These are phyloP conservation scores for Triplophysa siluroides DNA, from an alignment of 2,113 vertebrate species.

Conservation along the genomic window DNA sequence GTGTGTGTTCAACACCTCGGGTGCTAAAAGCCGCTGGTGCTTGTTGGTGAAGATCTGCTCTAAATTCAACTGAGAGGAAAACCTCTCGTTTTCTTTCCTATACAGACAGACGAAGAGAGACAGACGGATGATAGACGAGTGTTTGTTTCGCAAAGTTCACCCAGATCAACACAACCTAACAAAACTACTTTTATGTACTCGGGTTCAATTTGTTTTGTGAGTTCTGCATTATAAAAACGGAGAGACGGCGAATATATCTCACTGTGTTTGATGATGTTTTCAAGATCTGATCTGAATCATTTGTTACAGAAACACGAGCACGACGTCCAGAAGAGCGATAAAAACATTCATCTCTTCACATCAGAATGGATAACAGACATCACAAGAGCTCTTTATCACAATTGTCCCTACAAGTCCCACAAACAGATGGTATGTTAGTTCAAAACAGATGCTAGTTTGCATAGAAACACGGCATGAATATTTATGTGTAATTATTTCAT, in stretches of 20 bases:
- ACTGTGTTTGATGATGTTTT: slow-evolving; percentile 46
- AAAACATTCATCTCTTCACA: slow-evolving; percentile 38
- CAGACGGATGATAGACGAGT: background rate
- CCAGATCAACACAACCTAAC: background rate
- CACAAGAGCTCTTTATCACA: slow-evolving; percentile 54
- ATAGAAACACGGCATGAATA: slow-evolving; percentile 73
- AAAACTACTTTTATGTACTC: too few relatives aligned
- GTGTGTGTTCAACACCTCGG: slow-evolving; percentile 56
- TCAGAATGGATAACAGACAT: slow-evolving; percentile 58
- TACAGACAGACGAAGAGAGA: background rate
- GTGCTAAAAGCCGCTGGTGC: slow-evolving; percentile 59
- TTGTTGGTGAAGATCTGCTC: slow-evolving; percentile 37
- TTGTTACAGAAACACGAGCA: slow-evolving; percentile 40
- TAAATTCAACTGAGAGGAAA: slow-evolving; percentile 54
- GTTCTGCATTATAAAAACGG: background rate
- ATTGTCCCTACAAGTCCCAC: slow-evolving; percentile 59
- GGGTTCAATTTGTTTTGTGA: background rate
- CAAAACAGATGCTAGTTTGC: slow-evolving; percentile 79
- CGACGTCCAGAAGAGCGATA: slow-evolving; percentile 25
- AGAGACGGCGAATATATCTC: slow-evolving; percentile 22
- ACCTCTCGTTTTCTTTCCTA: slow-evolving; percentile 17
- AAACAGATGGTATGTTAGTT: slow-evolving; percentile 74
- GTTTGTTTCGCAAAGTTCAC: background rate
- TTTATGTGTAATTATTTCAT: slow-evolving; percentile 70
- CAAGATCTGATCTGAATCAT: slow-evolving; percentile 36